Percentiles rank a stretch among this genome's conserved stretches.
These are phyloP conservation scores for Ephydatia muelleri DNA, from an alignment of 37 sponge, comb jelly and placozoan species.

Conservation along the genomic window DNA sequence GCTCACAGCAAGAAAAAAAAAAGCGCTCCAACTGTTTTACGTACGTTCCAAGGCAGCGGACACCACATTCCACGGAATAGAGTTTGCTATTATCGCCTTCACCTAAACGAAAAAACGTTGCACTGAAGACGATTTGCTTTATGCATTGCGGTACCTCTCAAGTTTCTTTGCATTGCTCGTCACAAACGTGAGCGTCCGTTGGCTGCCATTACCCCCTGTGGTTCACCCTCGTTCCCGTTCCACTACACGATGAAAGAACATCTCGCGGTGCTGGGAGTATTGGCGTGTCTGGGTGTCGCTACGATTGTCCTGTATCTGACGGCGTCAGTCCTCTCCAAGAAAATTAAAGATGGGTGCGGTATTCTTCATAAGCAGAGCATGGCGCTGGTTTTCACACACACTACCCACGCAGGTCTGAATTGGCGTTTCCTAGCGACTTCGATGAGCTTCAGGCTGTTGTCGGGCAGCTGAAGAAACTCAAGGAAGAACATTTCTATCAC, in stretches of 20 bases:
- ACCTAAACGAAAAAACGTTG: conserved; percentile 40
- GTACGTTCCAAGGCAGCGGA: conserved; percentile 77
- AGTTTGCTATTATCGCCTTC: conserved; percentile 71
- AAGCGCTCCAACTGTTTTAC: too few relatives aligned
- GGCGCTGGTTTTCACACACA: neutral
- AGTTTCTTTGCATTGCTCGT: conserved; percentile 91
- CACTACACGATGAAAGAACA: neutral
- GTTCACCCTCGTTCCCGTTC: neutral
- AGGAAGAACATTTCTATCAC: conserved; percentile 35
- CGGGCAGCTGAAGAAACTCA: conserved; percentile 21
- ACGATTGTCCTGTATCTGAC: conserved; percentile 24
- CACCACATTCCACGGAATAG: conserved; percentile 57
- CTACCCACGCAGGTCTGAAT: conserved; percentile 13
- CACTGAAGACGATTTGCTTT: neutral
- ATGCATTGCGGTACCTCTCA: conserved; percentile 60
- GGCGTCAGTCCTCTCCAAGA: conserved; percentile 22
- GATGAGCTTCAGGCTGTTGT: conserved; percentile 63
- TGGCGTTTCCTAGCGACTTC: conserved; percentile 51
- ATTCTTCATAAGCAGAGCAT: too few relatives aligned
- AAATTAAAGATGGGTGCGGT: conserved; percentile 21
- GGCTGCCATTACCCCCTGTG: neutral
- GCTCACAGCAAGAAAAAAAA: neutral
- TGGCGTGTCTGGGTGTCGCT: conserved; percentile 9
- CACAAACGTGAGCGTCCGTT: conserved; percentile 76
- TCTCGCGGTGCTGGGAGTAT: conserved; percentile 1